Evolutionary conservation across 2,888 invertebrate genomes (phyloP).

Genomic region (Tetranychus truncatus): DNA sequence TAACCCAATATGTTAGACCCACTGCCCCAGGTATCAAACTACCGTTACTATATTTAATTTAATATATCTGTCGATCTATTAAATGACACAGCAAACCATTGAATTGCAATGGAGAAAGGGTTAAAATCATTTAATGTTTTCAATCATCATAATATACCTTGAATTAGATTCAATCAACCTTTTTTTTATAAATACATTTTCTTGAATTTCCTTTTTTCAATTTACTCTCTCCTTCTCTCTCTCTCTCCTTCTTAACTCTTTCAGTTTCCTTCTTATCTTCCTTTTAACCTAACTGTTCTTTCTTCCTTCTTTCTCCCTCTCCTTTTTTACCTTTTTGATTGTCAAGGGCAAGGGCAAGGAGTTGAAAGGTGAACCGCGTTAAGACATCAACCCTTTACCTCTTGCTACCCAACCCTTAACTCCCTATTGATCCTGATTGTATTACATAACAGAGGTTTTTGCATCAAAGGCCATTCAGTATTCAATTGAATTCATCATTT

Average conservation of each 20-base stretch:
- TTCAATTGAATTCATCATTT: background rate
- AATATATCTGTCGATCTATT: background rate
- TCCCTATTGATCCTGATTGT: background rate
- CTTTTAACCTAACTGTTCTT: background rate
- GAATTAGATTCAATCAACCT: background rate
- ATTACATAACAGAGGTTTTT: background rate
- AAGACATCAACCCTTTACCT: background rate
- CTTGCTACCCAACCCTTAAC: background rate
- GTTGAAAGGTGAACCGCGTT: background rate
- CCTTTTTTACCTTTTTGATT: background rate
- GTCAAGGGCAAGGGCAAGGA: background rate
- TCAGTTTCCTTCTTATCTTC: slow-evolving; percentile 2
- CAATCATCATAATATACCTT: slow-evolving; percentile 2
- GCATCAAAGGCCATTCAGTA: background rate
- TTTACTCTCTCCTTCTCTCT: background rate
- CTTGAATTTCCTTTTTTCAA: background rate
- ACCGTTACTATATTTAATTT: background rate
- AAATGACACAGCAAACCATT: background rate
- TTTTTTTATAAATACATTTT: background rate
- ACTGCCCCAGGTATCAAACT: background rate
- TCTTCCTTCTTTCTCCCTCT: slow-evolving; percentile 1
- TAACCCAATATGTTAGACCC: background rate
- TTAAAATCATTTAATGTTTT: background rate
- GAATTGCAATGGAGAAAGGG: background rate
- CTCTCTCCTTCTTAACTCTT: slow-evolving; percentile 2